Percentiles rank a stretch among this genome's conserved stretches.
Conservation (phyloP, 2,113 vertebrate species). For the Lethenteron camtschaticum region DNA sequence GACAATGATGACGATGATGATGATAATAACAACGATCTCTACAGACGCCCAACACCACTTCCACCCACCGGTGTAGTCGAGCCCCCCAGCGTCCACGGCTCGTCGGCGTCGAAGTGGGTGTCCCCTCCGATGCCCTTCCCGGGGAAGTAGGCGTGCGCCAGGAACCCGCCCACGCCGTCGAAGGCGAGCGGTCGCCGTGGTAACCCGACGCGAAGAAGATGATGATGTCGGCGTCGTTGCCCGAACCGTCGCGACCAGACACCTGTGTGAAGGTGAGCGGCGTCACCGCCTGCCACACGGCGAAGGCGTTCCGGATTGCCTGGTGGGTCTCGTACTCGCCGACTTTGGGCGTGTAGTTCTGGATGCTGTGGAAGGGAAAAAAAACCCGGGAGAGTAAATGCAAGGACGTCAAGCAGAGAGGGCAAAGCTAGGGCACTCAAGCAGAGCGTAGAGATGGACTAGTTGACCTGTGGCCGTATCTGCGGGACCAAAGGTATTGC, state of each 20-base stretch:
- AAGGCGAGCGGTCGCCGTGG: conserved; percentile 87
- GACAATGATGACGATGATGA: neutral
- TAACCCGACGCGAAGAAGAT: conserved; percentile 78
- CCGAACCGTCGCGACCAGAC: conserved; percentile 34
- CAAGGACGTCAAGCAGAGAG: neutral
- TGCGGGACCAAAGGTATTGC: neutral
- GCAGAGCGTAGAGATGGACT: neutral
- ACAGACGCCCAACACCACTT: neutral
- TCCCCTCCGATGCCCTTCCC: conserved; percentile 78
- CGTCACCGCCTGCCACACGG: conserved; percentile 48
- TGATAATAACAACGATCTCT: neutral
- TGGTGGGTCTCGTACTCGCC: conserved; percentile 29
- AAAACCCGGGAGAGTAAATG: neutral
- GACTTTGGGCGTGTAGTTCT: conserved; percentile 64
- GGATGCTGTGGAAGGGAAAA: conserved; percentile 29
- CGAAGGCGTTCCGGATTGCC: conserved; percentile 49
- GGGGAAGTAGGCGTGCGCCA: conserved; percentile 83
- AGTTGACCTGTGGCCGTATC: neutral
- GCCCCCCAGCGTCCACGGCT: conserved; percentile 74
- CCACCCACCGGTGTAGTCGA: conserved; percentile 39
- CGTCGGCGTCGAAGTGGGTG: conserved; percentile 71
- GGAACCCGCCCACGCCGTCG: conserved; percentile 63
- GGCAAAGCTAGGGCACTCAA: neutral
- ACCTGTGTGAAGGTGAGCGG: conserved; percentile 56
- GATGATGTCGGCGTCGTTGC: conserved; percentile 61